Evolutionary conservation across 2,888 invertebrate genomes (phyloP), one percentile per base, ranked within the genome.

Genomic region (Morpho achilles): DNA sequence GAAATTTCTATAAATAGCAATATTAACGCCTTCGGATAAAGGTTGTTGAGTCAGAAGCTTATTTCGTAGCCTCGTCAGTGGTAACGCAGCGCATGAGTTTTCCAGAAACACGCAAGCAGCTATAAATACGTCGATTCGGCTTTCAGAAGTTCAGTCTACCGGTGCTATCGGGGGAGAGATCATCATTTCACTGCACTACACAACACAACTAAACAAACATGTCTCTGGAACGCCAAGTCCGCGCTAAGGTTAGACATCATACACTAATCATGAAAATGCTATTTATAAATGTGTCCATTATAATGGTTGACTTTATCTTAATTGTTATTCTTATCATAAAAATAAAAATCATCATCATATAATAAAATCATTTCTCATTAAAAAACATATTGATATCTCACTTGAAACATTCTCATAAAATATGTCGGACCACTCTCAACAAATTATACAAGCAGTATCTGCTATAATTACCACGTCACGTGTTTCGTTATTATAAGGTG

Each of bases 151-250:
- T 91, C 88, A 91, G 89, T 89, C 87, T 88, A 79, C 74, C 80
- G 73, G 79, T 78, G 88, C 79, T 73, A 73, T 75, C 72, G 73
- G 72, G 76, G 82, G 76, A 77, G 74, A 69, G 78, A 77, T 79
- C 77, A 75, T 74, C 74, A 74, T 74, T 72, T 70, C 67, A 70
- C 71, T 72, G 77, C 72, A 75, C 68, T 76, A 70, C 75, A 72
- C 73, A 65, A 46, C 67, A 75, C 77, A 48, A 54, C 48, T 42
- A 43, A 40, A 76, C 82, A 91, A 83, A 91, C 82, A 97, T 97
- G 97, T 96, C 97, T 94, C 93, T 97, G 89, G 96, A 97, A 94
- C 95, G 97, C 91, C 95, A 95, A 94, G 96, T 97, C 91, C 95
- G 95, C 84, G 94, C 94, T 84, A 97, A 97, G 95, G 96, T 97